These are phyloP conservation scores for Halcyon badia DNA, from an alignment of 2,797 vertebrate species.

Conservation along the genomic window DNA sequence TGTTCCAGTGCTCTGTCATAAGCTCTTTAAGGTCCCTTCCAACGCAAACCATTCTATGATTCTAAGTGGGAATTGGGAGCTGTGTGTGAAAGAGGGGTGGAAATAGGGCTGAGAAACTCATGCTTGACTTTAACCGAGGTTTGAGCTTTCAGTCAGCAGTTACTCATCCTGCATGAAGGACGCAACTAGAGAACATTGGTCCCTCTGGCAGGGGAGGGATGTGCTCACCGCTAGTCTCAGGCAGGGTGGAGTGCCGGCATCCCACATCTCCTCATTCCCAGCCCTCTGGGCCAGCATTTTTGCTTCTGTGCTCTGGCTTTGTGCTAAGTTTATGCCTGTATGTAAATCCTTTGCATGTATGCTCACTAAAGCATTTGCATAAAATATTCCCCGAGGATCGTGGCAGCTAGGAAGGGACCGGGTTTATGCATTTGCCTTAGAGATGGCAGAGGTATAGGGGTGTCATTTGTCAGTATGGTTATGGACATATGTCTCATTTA, in stretches of 20 bases:
- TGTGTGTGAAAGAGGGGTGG: neutral
- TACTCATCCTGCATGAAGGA: slow-evolving; percentile 8
- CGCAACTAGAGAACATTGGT: neutral
- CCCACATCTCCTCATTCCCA: neutral
- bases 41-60: neutral
- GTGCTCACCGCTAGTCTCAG: fast-evolving
- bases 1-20: too few species aligned
- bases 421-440: neutral
- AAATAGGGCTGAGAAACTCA: neutral
- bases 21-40: neutral
- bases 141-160: neutral
- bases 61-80: neutral
- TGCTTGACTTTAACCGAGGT: neutral
- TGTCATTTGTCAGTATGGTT: neutral
- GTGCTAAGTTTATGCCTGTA: neutral
- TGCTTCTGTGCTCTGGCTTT: neutral
- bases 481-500: neutral
- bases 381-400: neutral
- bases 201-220: slow-evolving; percentile 12
- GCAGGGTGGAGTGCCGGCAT: slow-evolving; percentile 3
- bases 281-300: slow-evolving; percentile 26
- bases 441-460: neutral
- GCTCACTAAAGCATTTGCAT: slow-evolving; percentile 6
- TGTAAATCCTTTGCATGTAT: slow-evolving; percentile 16
- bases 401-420: neutral